These are phyloP conservation scores for Andricus grossulariae DNA, from an alignment of 1,140 invertebrate genomes.

Conservation along the genomic window DNA sequence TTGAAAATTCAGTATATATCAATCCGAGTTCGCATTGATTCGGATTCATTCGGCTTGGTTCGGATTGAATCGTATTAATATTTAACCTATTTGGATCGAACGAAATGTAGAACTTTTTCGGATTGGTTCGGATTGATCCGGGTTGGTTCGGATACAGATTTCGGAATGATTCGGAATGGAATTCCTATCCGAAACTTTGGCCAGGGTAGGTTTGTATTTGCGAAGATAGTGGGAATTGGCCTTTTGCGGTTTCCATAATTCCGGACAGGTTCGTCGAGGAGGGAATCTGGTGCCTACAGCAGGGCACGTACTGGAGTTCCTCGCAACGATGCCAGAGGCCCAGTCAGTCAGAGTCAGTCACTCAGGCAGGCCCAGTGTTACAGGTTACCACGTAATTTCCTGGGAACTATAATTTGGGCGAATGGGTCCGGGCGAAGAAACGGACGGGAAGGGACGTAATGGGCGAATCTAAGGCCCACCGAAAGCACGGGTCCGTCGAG, in stretches of 20 bases:
- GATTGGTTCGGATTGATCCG: too few species aligned
- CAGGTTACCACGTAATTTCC: constrained; percentile 71
- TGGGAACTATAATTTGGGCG: constrained; percentile 71
- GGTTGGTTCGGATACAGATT: too few species aligned
- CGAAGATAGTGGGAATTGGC: neutral
- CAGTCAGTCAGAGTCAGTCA: constrained; percentile 37
- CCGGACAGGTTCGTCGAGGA: neutral
- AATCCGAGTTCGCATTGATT: too few species aligned
- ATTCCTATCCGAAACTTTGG: too few species aligned
- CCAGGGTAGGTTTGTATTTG: too few species aligned
- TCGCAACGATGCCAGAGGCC: too few species aligned
- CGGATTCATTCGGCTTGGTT: too few species aligned
- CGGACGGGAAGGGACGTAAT: constrained; percentile 55
- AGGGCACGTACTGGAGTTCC: neutral
- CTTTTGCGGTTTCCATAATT: neutral
- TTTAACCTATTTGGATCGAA: too few species aligned
- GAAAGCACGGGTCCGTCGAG: constrained; percentile 56
- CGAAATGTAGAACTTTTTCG: too few species aligned
- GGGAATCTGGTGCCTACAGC: neutral
- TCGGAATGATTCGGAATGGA: too few species aligned
- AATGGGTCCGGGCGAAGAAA: constrained; percentile 59
- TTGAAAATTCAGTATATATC: too few species aligned
- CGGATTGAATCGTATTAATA: too few species aligned
- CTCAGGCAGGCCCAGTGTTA: constrained; percentile 58
- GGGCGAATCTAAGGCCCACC: constrained; percentile 60